Conservation (phyloP, 2,797 vertebrate species). For the Glossophaga mutica region DNA sequence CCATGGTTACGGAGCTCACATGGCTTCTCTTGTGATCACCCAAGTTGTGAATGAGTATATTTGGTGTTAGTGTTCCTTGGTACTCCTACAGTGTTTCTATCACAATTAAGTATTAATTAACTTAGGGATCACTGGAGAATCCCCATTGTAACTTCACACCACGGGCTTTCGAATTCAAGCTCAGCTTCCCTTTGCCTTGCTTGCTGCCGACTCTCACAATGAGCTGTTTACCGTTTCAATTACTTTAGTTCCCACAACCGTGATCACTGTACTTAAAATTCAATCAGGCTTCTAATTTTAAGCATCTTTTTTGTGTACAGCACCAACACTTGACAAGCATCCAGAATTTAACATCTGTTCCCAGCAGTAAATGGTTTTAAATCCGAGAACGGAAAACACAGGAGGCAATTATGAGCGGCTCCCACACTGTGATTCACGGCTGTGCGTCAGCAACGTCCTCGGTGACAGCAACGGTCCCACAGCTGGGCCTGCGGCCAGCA, state of each 20-base stretch:
- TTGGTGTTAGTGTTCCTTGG: background rate
- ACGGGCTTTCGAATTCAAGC: conserved; percentile 41
- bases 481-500: background rate
- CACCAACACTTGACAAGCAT: conserved; percentile 77
- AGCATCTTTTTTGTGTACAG: conserved; percentile 75
- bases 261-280: conserved; percentile 81
- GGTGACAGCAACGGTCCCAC: conserved; percentile 39
- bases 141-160: background rate
- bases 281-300: conserved; percentile 79
- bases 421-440: conserved; percentile 72
- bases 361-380: conserved; percentile 77
- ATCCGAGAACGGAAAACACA: conserved; percentile 80
- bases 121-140: background rate
- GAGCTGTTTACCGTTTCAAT: conserved; percentile 71
- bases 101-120: conserved; percentile 65
- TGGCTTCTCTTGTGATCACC: background rate
- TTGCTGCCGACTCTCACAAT: conserved; percentile 51
- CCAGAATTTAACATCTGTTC: conserved; percentile 83
- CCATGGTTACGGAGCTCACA: background rate
- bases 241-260: conserved; percentile 70
- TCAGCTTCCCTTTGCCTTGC: background rate
- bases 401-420: conserved; percentile 75
- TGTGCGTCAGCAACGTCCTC: conserved; percentile 44
- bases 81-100: background rate
- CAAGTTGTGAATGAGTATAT: background rate